These are phyloP conservation scores for Timema cristinae DNA, from an alignment of 2,888 invertebrate species.

Conservation along the genomic window DNA sequence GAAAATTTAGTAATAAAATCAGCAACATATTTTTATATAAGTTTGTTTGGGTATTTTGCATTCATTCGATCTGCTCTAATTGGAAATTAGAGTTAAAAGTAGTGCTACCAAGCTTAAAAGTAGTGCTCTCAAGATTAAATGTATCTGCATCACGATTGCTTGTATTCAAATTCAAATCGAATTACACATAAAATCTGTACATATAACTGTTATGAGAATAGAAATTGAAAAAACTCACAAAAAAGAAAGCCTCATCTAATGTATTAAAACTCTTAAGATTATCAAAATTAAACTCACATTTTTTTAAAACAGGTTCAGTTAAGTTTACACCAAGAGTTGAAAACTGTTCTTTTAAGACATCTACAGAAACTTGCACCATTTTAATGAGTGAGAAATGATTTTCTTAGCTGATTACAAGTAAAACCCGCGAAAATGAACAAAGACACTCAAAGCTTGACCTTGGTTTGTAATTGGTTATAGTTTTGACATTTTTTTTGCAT, in stretches of 20 bases:
- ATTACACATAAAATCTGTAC: no score
- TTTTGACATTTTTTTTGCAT: background rate
- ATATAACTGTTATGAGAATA: no score
- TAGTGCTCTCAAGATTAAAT: no score
- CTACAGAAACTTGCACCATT: slow-evolving; percentile 48
- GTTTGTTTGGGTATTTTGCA: no score
- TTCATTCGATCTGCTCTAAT: no score
- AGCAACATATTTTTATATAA: no score
- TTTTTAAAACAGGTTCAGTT: slow-evolving; percentile 39
- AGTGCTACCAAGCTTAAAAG: no score
- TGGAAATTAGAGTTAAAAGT: no score
- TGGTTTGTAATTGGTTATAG: slow-evolving; percentile 23
- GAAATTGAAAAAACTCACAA: no score
- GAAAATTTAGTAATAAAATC: no score
- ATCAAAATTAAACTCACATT: slow-evolving; percentile 24
- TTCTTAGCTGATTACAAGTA: slow-evolving; percentile 22
- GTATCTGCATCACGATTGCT: no score
- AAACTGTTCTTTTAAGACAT: slow-evolving; percentile 59
- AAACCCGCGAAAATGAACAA: slow-evolving; percentile 28
- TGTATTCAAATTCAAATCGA: no score
- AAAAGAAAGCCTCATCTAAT: background rate
- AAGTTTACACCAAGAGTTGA: slow-evolving; percentile 59
- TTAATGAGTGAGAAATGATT: background rate
- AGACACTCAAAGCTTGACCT: slow-evolving; percentile 25
- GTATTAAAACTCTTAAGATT: background rate